Percentiles rank a stretch among this genome's conserved stretches.
Evolutionary conservation across 30 jellyfish, hydroid and myxozoan genomes (phyloP).

Genomic region (Aurelia sp.): DNA sequence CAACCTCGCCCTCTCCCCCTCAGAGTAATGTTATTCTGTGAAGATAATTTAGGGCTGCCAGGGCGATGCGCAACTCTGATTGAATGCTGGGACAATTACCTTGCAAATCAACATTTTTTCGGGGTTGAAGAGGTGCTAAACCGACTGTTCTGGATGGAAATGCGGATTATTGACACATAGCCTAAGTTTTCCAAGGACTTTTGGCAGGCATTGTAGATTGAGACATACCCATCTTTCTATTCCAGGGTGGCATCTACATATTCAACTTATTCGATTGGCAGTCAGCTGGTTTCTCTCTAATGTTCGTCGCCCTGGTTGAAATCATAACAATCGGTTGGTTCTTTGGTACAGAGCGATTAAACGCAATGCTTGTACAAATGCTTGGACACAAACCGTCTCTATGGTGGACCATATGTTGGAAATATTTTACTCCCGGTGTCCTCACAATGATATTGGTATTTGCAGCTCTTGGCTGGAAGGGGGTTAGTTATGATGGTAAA

Average conservation of each 20-base stretch:
- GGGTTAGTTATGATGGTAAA: constrained; percentile 61
- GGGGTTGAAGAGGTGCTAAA: too few relatives aligned
- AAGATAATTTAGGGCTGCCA: too few relatives aligned
- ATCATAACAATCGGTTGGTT: constrained; percentile 89
- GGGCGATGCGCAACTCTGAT: too few relatives aligned
- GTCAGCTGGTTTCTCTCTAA: constrained; percentile 87
- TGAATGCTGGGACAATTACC: too few relatives aligned
- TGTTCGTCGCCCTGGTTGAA: constrained; percentile 88
- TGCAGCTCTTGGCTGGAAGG: constrained; percentile 75
- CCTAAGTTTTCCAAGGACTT: too few relatives aligned
- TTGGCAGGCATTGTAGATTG: too few relatives aligned
- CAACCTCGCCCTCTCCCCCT: too few relatives aligned
- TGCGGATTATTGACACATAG: too few relatives aligned
- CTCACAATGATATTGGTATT: constrained; percentile 52
- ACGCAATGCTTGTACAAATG: constrained; percentile 79
- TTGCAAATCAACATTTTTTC: too few relatives aligned
- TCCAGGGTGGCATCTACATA: constrained; percentile 88
- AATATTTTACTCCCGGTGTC: constrained; percentile 79
- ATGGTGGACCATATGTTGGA: constrained; percentile 98
- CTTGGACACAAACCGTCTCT: constrained; percentile 83
- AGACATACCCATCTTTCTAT: neutral
- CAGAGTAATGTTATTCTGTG: too few relatives aligned
- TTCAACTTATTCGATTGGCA: constrained; percentile 86
- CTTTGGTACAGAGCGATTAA: constrained; percentile 86
- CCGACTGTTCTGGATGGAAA: too few relatives aligned